A percentile compares a stretch with the other conserved stretches of the same genome.
phyloP scores from a whole-genome alignment of 2,888 invertebrate species.

The Macropis europaea region DNA sequence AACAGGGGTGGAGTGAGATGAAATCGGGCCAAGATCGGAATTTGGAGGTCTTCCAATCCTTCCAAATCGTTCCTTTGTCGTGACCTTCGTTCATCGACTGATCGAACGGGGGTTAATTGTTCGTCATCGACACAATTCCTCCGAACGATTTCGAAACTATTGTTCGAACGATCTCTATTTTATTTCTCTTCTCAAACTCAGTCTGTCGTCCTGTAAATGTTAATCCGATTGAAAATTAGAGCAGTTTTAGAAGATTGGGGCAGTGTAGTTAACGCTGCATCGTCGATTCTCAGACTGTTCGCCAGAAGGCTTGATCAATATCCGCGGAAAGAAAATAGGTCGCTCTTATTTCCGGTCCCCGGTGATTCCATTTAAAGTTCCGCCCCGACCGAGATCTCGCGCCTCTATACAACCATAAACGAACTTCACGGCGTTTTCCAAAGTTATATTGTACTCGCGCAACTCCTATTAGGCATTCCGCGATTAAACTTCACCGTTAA shows the following conservation, averaged over 20 bases:
- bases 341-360: constrained; percentile 52
- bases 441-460: background rate
- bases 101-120: constrained; percentile 30
- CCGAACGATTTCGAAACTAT: background rate
- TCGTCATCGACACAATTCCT: constrained; percentile 6
- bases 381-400: background rate
- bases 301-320: constrained; percentile 39
- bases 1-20: too few relatives aligned
- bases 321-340: constrained; percentile 57
- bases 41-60: constrained; percentile 2
- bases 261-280: constrained; percentile 31
- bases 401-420: background rate
- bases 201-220: background rate
- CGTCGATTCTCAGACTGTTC: constrained; percentile 35
- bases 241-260: constrained; percentile 12
- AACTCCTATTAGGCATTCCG: too few relatives aligned
- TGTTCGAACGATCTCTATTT: background rate
- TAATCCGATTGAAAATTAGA: background rate
- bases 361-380: constrained; percentile 47
- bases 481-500: too few relatives aligned
- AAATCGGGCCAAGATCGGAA: too few relatives aligned
- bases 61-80: constrained; percentile 9
- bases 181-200: too few relatives aligned
- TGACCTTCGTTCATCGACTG: constrained; percentile 18
- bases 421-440: background rate